These are phyloP conservation scores for Carettochelys insculpta DNA, from an alignment of 2,113 vertebrate genomes.

Conservation along the genomic window DNA sequence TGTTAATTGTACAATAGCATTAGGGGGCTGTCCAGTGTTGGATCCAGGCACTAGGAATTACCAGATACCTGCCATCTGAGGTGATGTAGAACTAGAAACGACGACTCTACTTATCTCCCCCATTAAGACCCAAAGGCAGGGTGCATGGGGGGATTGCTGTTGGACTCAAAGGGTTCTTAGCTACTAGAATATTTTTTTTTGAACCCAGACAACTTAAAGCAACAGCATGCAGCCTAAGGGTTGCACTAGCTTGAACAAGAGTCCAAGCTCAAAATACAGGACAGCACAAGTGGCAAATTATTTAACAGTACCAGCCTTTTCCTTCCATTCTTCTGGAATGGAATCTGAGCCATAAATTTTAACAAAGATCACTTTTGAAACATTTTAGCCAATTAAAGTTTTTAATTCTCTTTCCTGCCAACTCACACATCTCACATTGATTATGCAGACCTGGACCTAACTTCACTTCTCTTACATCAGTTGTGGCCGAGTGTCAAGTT, in stretches of 20 bases:
- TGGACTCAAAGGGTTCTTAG: fast-evolving
- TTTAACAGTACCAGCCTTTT: neutral
- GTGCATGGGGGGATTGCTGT: fast-evolving
- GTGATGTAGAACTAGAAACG: fast-evolving
- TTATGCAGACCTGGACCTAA: neutral
- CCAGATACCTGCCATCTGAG: fast-evolving
- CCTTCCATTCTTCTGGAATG: neutral
- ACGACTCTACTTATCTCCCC: fast-evolving
- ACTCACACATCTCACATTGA: neutral
- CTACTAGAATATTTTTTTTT: fast-evolving
- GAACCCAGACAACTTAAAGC: neutral
- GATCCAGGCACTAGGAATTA: fast-evolving
- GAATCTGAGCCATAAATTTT: neutral
- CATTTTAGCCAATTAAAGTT: too few species aligned
- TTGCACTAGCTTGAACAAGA: neutral
- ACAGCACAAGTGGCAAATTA: neutral
- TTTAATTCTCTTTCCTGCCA: neutral
- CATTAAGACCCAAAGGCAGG: too few species aligned
- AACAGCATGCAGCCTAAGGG: neutral
- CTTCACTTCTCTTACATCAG: neutral
- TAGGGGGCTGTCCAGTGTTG: neutral
- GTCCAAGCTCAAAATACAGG: neutral
- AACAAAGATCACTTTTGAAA: neutral
- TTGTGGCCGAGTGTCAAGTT: neutral
- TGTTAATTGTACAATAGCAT: neutral